A percentile compares a stretch with the other conserved stretches of the same genome.
Conservation (phyloP, 2,888 invertebrate species). For the Rutpela maculata region DNA sequence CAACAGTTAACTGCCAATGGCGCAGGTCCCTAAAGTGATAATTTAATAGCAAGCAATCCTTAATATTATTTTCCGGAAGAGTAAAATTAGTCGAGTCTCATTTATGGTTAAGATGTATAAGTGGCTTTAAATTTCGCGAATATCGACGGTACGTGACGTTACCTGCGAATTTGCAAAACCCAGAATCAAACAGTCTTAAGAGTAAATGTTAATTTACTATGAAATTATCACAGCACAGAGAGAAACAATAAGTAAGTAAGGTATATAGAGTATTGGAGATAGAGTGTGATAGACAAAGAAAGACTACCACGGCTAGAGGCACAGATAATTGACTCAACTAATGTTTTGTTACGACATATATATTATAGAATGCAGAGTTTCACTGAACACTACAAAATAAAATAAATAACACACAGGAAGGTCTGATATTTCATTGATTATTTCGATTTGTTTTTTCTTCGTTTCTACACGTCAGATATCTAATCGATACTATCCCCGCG, state of each 20-base stretch:
- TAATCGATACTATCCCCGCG: background rate
- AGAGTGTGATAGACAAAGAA: constrained; percentile 71
- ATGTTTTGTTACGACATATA: constrained; percentile 74
- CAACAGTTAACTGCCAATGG: background rate
- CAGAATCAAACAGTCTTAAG: constrained; percentile 53
- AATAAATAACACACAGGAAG: constrained; percentile 68
- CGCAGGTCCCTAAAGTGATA: background rate
- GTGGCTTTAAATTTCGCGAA: background rate
- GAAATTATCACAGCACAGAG: constrained; percentile 67
- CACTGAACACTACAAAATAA: constrained; percentile 71
- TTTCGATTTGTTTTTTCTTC: constrained; percentile 47
- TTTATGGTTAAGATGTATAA: constrained; percentile 9
- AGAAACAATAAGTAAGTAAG: constrained; percentile 64
- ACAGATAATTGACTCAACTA: constrained; percentile 81
- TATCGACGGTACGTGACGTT: background rate
- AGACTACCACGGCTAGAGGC: constrained; percentile 76
- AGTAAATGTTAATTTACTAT: constrained; percentile 47
- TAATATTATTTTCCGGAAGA: background rate
- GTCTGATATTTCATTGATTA: constrained; percentile 63
- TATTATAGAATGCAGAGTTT: constrained; percentile 70
- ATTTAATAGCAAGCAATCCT: background rate
- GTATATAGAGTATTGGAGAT: constrained; percentile 60
- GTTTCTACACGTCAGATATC: background rate
- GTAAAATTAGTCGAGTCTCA: constrained; percentile 8
- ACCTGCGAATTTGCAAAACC: constrained; percentile 12